Conservation (phyloP, 2,888 invertebrate species). For the Omphaloscelis lunosa region DNA sequence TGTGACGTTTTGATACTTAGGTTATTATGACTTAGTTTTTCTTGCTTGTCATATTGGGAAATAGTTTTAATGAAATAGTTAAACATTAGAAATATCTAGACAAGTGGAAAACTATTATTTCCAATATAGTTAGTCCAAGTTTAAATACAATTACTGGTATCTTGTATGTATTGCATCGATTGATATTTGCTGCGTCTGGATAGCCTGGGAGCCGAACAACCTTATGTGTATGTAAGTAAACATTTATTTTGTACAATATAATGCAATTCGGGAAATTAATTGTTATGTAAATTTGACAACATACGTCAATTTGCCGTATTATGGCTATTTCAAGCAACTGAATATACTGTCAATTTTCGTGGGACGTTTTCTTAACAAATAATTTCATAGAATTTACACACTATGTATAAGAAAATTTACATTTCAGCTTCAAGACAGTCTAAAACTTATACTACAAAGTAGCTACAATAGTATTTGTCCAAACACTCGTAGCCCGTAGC, state of each 20-base stretch:
- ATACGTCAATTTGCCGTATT: neutral
- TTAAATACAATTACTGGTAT: neutral
- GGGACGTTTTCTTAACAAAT: neutral
- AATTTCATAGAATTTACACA: neutral
- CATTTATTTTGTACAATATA: neutral
- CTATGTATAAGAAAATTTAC: neutral
- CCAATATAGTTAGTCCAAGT: neutral
- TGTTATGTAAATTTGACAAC: neutral
- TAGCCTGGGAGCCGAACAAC: neutral
- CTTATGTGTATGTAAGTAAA: neutral
- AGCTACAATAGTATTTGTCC: slow-evolving; percentile 32
- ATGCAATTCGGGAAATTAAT: neutral
- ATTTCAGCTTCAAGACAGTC: neutral
- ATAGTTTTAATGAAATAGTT: neutral
- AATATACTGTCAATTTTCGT: neutral
- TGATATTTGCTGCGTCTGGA: neutral
- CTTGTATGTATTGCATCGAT: neutral
- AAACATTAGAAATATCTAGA: no score
- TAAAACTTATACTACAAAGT: slow-evolving; percentile 4
- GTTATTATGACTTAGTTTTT: neutral
- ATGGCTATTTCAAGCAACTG: neutral
- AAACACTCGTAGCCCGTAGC: slow-evolving; percentile 34
- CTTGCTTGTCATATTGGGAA: neutral
- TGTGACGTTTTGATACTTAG: neutral
- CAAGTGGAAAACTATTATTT: no score